Evolutionary conservation across 2,113 vertebrate species (phyloP).

Genomic region (Pseudorhombus dupliciocellatus): DNA sequence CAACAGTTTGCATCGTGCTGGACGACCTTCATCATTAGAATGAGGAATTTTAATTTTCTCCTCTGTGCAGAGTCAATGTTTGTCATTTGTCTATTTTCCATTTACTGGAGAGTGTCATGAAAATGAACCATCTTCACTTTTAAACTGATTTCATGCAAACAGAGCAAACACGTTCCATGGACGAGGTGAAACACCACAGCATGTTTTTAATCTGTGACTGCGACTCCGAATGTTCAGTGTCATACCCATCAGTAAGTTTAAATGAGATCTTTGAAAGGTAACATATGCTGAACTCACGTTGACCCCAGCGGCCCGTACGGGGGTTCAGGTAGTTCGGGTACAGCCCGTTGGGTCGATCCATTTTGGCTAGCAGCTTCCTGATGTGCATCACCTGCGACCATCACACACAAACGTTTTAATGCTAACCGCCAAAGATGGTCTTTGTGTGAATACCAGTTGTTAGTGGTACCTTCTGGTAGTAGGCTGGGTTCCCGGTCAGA

Average conservation of each 20-base stretch:
- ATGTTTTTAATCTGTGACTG: too few species aligned
- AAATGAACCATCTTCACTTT: slow-evolving; percentile 25
- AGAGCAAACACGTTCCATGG: too few species aligned
- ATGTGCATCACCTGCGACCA: slow-evolving; percentile 94
- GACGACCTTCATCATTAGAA: neutral
- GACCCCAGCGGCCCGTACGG: slow-evolving; percentile 97
- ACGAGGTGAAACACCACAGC: too few species aligned
- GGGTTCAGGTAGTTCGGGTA: slow-evolving; percentile 99
- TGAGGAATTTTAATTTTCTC: neutral
- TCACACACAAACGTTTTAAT: neutral
- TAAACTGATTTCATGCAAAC: slow-evolving; percentile 45
- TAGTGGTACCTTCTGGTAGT: slow-evolving; percentile 91
- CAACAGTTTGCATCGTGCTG: slow-evolving; percentile 10
- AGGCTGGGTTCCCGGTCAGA: slow-evolving; percentile 93
- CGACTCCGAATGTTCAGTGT: too few species aligned
- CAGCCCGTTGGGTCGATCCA: slow-evolving; percentile 98
- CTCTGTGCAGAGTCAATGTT: neutral
- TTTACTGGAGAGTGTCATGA: neutral
- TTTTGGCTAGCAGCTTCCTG: slow-evolving; percentile 96
- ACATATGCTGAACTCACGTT: too few species aligned
- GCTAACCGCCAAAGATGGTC: neutral
- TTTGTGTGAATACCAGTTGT: too few species aligned
- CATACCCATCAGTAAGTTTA: too few species aligned
- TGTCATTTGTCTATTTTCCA: neutral
- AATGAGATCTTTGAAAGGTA: too few species aligned